Conservation (phyloP, 2,113 vertebrate species). For the Ageneiosus marmoratus region DNA sequence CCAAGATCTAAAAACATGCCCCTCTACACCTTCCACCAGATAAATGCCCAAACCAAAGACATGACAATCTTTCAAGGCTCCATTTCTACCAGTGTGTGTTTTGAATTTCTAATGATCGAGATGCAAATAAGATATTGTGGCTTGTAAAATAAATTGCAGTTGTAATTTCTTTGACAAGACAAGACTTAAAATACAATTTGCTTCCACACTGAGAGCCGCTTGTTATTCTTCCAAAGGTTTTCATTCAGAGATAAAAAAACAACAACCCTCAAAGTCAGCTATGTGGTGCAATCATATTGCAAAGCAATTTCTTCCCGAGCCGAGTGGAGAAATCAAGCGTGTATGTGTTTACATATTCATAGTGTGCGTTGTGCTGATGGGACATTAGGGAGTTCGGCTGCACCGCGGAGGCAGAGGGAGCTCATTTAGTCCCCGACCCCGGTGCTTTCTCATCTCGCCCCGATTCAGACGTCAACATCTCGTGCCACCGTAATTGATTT, state of each 20-base stretch:
- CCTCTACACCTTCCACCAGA: too few relatives aligned
- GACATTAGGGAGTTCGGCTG: constrained; percentile 18
- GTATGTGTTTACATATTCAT: constrained; percentile 26
- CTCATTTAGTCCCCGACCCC: constrained; percentile 48
- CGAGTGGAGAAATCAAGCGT: constrained; percentile 31
- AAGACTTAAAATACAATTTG: not conserved
- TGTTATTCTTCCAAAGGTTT: too few relatives aligned
- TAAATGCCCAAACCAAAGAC: not conserved
- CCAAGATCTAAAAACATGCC: too few relatives aligned
- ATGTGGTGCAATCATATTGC: constrained; percentile 11
- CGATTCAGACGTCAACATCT: constrained; percentile 56
- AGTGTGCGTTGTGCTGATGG: constrained; percentile 27
- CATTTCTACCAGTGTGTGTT: not conserved
- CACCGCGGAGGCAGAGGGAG: constrained; percentile 30
- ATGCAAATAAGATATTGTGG: not conserved
- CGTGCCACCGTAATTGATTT: constrained; percentile 64
- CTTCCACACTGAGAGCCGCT: too few relatives aligned
- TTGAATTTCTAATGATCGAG: not conserved
- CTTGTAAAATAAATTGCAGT: not conserved
- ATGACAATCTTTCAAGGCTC: not conserved
- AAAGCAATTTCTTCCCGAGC: constrained; percentile 7
- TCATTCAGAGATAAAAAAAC: not conserved
- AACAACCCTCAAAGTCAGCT: not conserved
- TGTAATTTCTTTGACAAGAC: not conserved
- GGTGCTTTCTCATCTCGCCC: constrained; percentile 19